Evolutionary conservation across 1,140 invertebrate species (phyloP).

Genomic region (Heliothis subflexa): DNA sequence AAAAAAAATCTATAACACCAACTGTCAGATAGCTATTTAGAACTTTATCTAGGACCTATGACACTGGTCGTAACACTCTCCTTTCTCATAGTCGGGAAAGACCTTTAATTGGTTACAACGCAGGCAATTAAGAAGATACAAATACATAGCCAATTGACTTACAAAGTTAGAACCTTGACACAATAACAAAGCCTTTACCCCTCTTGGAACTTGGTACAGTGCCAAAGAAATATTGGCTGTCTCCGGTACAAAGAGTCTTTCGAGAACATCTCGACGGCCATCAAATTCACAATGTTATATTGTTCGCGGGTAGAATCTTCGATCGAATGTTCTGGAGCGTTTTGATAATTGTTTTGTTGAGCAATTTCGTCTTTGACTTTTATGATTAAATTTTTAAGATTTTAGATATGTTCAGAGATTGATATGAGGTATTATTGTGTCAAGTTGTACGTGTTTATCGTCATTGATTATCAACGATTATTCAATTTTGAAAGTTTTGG

Average conservation of each 20-base stretch:
- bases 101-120: no score
- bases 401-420: neutral
- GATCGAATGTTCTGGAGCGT: neutral
- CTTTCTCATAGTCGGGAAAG: no score
- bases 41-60: no score
- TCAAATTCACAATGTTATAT: constrained; percentile 38
- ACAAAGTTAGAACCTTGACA: constrained; percentile 43
- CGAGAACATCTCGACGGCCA: neutral
- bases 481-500: no score
- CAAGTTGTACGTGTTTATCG: neutral
- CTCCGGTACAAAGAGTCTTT: constrained; percentile 24
- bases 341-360: constrained; percentile 28
- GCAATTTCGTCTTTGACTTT: neutral
- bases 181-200: constrained; percentile 4
- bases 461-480: no score
- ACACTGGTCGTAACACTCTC: no score
- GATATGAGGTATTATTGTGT: neutral
- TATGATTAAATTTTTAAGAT: neutral
- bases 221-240: constrained; percentile 50
- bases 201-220: constrained; percentile 44
- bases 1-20: no score
- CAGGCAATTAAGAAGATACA: neutral
- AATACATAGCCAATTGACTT: constrained; percentile 24
- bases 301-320: constrained; percentile 5
- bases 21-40: no score